These are phyloP conservation scores for Pomatorhinus ruficollis DNA, from an alignment of 2,113 vertebrate species.

Conservation along the genomic window DNA sequence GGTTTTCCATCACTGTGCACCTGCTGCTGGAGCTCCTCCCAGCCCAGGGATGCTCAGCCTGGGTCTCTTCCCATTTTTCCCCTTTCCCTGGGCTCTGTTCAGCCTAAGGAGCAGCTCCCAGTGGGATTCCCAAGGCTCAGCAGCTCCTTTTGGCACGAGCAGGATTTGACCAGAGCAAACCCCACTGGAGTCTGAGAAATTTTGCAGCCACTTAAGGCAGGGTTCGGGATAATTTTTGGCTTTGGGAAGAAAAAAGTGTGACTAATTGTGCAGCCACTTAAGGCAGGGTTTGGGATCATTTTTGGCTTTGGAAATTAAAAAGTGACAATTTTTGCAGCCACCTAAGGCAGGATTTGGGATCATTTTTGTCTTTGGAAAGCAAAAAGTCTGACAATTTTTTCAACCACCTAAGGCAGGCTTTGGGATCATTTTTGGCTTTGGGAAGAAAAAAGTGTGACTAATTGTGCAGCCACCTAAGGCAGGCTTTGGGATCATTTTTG, in stretches of 20 bases:
- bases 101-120: not conserved
- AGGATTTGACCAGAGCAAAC: not conserved
- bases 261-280: not conserved
- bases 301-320: not conserved
- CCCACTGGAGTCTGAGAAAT: not conserved
- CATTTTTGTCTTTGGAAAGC: too few species aligned
- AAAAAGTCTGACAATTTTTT: too few species aligned
- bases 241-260: not conserved
- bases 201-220: not conserved
- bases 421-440: too few species aligned
- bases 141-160: not conserved
- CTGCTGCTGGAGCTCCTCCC: not conserved
- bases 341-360: not conserved
- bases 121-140: not conserved
- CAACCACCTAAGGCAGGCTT: too few species aligned
- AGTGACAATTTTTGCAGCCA: not conserved
- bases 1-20: not conserved
- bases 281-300: not conserved
- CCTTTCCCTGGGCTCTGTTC: not conserved
- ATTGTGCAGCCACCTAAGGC: too few species aligned
- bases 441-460: too few species aligned
- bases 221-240: not conserved
- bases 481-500: too few species aligned
- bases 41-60: not conserved
- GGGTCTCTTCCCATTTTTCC: rapidly evolving